Evolutionary conservation across 2,888 invertebrate genomes (phyloP).

Genomic region (Drosophila parthenogenetica): DNA sequence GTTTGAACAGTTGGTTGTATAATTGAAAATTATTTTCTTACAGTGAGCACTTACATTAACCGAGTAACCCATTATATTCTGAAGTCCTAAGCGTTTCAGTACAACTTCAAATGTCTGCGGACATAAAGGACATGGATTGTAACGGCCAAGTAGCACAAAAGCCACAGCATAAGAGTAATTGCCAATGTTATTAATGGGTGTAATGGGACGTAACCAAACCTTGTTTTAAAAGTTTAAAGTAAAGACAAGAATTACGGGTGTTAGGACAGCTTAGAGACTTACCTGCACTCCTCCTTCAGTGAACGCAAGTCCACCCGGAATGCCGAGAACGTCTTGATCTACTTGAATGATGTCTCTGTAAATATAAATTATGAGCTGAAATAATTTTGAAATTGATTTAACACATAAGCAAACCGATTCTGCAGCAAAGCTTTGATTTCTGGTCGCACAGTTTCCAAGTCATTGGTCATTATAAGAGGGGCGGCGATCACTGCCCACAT

Average conservation of each 20-base stretch:
- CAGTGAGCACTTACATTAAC: slow-evolving; percentile 65
- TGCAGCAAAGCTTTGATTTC: slow-evolving; percentile 87
- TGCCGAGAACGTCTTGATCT: slow-evolving; percentile 89
- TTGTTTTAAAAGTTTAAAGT: too few species aligned
- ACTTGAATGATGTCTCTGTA: slow-evolving; percentile 86
- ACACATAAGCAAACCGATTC: slow-evolving; percentile 85
- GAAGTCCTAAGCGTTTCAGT: slow-evolving; percentile 82
- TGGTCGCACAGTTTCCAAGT: slow-evolving; percentile 87
- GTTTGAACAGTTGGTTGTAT: neutral
- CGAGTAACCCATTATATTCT: slow-evolving; percentile 76
- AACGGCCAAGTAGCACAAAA: slow-evolving; percentile 76
- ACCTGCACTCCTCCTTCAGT: slow-evolving; percentile 82
- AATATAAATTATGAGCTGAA: too few species aligned
- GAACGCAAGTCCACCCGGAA: slow-evolving; percentile 86
- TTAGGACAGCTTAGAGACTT: too few species aligned
- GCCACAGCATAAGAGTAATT: slow-evolving; percentile 85
- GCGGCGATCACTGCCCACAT: slow-evolving; percentile 90
- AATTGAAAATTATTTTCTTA: neutral
- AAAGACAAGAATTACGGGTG: too few species aligned
- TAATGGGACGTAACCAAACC: slow-evolving; percentile 85
- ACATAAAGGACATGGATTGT: slow-evolving; percentile 60
- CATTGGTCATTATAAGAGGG: slow-evolving; percentile 90
- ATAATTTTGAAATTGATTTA: too few species aligned
- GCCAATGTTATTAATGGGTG: slow-evolving; percentile 76
- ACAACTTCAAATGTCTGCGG: slow-evolving; percentile 81